These are phyloP conservation scores for Theonella swinhoei DNA, from an alignment of 37 sponge, comb jelly and placozoan genomes.

Conservation along the genomic window DNA sequence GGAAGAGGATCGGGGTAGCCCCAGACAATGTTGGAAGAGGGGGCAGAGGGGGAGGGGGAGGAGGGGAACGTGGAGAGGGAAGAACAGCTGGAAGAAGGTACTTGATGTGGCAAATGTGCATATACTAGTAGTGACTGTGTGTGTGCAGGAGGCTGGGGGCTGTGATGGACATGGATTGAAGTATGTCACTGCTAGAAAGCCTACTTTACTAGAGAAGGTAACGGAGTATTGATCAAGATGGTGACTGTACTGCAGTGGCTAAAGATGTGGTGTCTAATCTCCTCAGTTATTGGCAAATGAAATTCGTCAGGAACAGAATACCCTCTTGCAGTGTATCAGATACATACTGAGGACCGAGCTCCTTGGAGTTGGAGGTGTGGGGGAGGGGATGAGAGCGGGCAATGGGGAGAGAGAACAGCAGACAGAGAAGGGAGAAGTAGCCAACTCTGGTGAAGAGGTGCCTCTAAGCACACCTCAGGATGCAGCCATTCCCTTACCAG, in stretches of 20 bases:
- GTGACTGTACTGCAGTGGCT: no score
- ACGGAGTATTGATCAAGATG: background rate
- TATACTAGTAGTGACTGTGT: background rate
- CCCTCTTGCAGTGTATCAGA: conserved; percentile 85
- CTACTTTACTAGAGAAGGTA: conserved; percentile 80
- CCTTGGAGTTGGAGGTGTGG: background rate
- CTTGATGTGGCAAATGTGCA: background rate
- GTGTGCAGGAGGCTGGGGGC: no score
- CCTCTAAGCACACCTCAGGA: background rate
- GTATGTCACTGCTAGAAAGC: conserved; percentile 14
- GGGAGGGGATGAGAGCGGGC: background rate
- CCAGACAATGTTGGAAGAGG: background rate
- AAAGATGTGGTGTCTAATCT: background rate
- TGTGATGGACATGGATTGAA: background rate
- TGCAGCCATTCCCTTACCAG: background rate
- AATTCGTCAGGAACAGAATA: conserved; percentile 78
- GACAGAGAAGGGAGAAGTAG: background rate
- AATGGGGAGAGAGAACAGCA: background rate
- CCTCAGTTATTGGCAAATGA: conserved; percentile 82
- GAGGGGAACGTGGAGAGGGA: background rate
- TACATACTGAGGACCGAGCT: conserved; percentile 49
- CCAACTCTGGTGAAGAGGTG: background rate
- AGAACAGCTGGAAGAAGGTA: conserved; percentile 5
- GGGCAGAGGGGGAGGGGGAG: background rate
- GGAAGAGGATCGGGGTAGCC: background rate